phyloP scores from a whole-genome alignment of 1,140 invertebrate genomes.

The Calycopis cecrops region DNA sequence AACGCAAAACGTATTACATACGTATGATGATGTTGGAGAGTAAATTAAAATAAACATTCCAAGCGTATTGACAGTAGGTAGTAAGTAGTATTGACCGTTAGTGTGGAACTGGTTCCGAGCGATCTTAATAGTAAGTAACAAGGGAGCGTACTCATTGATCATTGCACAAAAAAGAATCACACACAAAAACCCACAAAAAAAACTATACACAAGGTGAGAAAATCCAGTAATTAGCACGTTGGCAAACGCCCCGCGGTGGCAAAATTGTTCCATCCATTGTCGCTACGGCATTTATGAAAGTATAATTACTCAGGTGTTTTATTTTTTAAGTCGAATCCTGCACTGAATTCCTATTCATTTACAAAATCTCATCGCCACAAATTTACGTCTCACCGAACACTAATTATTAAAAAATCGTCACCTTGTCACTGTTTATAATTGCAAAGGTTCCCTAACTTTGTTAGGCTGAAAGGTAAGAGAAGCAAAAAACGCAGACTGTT shows the following conservation, averaged over 20 bases:
- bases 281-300: conserved; percentile 41
- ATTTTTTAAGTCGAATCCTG: conserved; percentile 51
- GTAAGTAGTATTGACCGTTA: conserved; percentile 10
- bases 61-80: conserved; percentile 12
- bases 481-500: conserved; percentile 36
- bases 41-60: conserved; percentile 14
- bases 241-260: conserved; percentile 43
- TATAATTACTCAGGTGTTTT: conserved; percentile 63
- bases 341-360: conserved; percentile 43
- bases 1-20: not conserved
- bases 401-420: conserved; percentile 45
- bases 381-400: conserved; percentile 58
- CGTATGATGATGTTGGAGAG: conserved; percentile 12
- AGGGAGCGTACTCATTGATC: conserved; percentile 13
- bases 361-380: conserved; percentile 40
- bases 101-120: conserved; percentile 13
- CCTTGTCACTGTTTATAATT: conserved; percentile 57
- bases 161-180: conserved; percentile 29
- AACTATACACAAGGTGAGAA: conserved; percentile 65
- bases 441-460: conserved; percentile 28
- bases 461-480: conserved; percentile 35
- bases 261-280: conserved; percentile 46
- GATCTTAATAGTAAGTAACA: conserved; percentile 15
- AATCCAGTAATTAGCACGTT: conserved; percentile 64
- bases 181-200: conserved; percentile 45